Conservation (phyloP, 2,888 invertebrate genomes). For the Acleris literana region DNA sequence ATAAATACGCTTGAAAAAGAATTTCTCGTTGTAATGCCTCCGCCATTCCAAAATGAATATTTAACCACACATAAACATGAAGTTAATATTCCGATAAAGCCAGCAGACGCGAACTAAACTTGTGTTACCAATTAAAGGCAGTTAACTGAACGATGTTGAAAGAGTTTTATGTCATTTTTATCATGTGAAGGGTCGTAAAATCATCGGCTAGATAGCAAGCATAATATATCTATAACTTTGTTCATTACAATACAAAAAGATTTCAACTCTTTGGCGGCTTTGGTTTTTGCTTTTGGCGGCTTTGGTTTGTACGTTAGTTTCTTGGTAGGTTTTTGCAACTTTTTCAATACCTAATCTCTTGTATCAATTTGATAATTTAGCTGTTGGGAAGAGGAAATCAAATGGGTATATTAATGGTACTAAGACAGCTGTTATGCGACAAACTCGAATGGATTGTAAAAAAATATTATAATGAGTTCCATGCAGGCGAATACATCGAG, state of each 20-base stretch:
- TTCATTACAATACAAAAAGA: not conserved
- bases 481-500: too few species aligned
- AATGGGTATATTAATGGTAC: not conserved
- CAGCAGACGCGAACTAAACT: conserved; percentile 11
- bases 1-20: too few species aligned
- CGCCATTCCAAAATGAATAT: conserved; percentile 8
- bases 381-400: not conserved
- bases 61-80: conserved; percentile 14
- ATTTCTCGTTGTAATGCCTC: too few species aligned
- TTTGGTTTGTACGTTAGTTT: not conserved
- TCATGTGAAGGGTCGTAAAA: conserved; percentile 21
- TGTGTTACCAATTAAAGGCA: conserved; percentile 25
- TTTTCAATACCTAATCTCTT: not conserved
- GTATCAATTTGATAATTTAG: not conserved
- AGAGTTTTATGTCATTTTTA: conserved; percentile 34
- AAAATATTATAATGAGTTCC: too few species aligned
- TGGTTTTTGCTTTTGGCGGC: not conserved
- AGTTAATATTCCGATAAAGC: conserved; percentile 10
- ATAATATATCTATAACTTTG: conserved; percentile 6
- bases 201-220: conserved; percentile 1
- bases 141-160: conserved; percentile 24
- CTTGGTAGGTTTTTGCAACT: not conserved
- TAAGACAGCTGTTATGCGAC: too few species aligned
- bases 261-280: not conserved
- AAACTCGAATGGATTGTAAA: too few species aligned